A percentile compares a stretch with the other conserved stretches of the same genome.
Evolutionary conservation across 2,888 invertebrate species (phyloP).

Genomic region (Masnerella sp.): DNA sequence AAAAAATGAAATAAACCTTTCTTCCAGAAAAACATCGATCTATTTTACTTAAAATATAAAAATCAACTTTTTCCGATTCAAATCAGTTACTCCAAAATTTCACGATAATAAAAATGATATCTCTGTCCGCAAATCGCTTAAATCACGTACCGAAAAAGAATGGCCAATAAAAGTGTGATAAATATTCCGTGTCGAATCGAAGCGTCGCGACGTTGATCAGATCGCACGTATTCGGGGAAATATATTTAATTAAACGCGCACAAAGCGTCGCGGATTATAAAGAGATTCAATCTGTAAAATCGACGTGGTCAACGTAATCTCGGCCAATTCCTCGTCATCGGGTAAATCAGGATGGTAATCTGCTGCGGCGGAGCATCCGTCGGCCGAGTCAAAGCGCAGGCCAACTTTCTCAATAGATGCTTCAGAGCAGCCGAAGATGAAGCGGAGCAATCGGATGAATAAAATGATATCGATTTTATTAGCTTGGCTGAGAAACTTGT

Average conservation of each 20-base stretch:
- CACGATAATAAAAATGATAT: no score
- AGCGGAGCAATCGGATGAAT: slow-evolving; percentile 10
- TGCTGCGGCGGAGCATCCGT: background rate
- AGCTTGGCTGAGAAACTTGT: background rate
- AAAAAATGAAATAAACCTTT: no score
- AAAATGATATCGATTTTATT: slow-evolving; percentile 4
- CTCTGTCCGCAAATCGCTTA: no score
- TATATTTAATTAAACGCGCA: slow-evolving; percentile 14
- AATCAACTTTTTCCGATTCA: no score
- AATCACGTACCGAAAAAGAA: no score
- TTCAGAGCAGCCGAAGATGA: slow-evolving; percentile 3
- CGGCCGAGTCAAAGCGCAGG: slow-evolving; percentile 4
- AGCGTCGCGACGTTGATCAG: no score
- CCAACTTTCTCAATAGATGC: no score
- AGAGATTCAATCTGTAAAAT: slow-evolving; percentile 14
- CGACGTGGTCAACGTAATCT: slow-evolving; percentile 21
- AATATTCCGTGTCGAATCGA: no score
- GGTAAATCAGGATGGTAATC: slow-evolving; percentile 3
- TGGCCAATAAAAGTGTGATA: no score
- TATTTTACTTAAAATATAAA: no score
- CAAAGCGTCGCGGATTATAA: slow-evolving; percentile 11
- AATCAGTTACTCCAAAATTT: no score
- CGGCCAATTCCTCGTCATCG: slow-evolving; percentile 12
- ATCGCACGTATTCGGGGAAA: background rate
- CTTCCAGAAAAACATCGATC: no score